These are phyloP conservation scores for Passerculus sandwichensis DNA, from an alignment of 2,797 vertebrate species.

Conservation along the genomic window DNA sequence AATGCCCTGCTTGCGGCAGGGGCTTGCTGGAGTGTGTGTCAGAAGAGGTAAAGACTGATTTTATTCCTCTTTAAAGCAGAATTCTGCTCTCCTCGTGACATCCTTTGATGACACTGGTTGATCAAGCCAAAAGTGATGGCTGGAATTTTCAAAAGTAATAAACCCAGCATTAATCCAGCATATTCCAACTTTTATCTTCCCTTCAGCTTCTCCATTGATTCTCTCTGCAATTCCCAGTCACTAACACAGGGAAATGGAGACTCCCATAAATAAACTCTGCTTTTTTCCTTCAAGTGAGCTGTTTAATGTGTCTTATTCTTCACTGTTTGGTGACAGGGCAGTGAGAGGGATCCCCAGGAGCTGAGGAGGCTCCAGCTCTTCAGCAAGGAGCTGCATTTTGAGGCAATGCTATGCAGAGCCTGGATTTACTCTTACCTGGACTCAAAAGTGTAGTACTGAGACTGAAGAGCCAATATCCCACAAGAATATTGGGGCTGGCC, in stretches of 20 bases:
- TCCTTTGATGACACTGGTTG: background rate
- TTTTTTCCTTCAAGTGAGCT: background rate
- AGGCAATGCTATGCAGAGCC: background rate
- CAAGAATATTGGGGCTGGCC: background rate
- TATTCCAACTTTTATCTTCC: background rate
- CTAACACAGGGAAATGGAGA: background rate
- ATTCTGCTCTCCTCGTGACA: background rate
- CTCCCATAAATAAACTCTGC: background rate
- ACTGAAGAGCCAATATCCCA: background rate
- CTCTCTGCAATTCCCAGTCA: background rate
- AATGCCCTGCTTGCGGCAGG: background rate
- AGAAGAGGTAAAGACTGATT: background rate
- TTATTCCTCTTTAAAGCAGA: background rate
- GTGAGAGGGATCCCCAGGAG: background rate
- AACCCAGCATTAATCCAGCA: background rate
- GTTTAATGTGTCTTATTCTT: background rate
- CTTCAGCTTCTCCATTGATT: fast-evolving
- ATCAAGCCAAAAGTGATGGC: background rate
- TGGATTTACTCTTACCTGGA: background rate
- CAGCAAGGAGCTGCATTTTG: background rate
- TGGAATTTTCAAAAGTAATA: background rate
- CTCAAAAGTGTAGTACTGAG: background rate
- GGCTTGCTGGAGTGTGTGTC: background rate
- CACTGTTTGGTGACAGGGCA: background rate
- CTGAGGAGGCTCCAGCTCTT: background rate